phyloP scores from a whole-genome alignment of 2,888 invertebrate species.

The Ectropis crepuscularia region DNA sequence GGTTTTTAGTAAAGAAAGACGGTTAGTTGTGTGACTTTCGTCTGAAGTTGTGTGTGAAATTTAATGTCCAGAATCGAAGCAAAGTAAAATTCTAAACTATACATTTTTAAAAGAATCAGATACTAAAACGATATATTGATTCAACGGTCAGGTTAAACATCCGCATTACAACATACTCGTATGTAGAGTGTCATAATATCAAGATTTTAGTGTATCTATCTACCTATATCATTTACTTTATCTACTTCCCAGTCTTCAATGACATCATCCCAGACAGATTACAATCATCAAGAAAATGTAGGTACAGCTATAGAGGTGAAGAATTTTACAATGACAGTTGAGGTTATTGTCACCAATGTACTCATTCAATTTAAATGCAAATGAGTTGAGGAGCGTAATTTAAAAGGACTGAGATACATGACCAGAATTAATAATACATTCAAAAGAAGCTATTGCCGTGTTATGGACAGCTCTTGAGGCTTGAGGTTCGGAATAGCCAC shows the following conservation, averaged over 20 bases:
- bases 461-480: not conserved
- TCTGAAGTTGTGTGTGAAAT: not conserved
- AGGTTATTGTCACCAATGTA: slow-evolving; percentile 24
- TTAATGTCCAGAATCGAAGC: no score
- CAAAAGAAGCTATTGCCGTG: not conserved
- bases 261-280: not conserved
- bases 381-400: slow-evolving; percentile 17
- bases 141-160: no score
- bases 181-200: no score
- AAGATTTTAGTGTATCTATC: no score
- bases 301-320: slow-evolving; percentile 1
- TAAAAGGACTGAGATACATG: slow-evolving; percentile 20
- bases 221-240: no score
- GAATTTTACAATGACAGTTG: slow-evolving; percentile 14
- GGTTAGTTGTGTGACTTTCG: no score
- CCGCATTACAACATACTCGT: no score
- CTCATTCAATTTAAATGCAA: slow-evolving; percentile 25
- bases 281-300: not conserved
- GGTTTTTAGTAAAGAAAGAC: no score
- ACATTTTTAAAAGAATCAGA: no score
- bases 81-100: no score
- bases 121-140: no score
- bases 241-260: no score
- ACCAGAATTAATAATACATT: slow-evolving; percentile 7
- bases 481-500: not conserved